Evolutionary conservation across 2,888 invertebrate genomes (phyloP), one percentile per base, ranked within the genome.

Genomic region (Bimastos eiseni): DNA sequence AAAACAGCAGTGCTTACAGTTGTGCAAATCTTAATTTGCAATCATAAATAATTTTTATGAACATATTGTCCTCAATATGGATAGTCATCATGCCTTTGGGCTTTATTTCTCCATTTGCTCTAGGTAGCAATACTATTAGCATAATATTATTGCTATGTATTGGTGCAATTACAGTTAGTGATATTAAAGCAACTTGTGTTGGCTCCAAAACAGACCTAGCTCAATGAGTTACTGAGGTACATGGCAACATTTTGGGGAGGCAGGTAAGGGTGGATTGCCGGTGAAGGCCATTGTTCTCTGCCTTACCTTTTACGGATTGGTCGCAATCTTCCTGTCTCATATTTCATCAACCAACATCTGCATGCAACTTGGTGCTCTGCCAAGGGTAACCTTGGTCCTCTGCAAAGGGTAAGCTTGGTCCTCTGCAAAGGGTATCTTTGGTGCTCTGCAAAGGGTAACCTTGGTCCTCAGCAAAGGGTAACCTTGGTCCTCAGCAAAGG

Each of bases 21-120:
- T 49, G 24, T 49, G 49, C 21, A 49, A 49, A n/a, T 70, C 70
- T n/a, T n/a, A n/a, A 70, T 70, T 8, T n/a, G 70, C 70, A n/a
- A n/a, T 70, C n/a, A 70, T 70, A n/a, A 30, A 70, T 70, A 70
- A 70, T n/a, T 70, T 70, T n/a, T 17, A 13, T 49, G n/a, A n/a
- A 70, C 70, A n/a, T 6, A 1, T n/a, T n/a, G 70, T 70, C 70
- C n/a, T 70, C n/a, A n/a, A 8, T 70, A 70, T 70, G 70, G 6
- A n/a, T 70, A 70, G n/a, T n/a, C n/a, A 70, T 70, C n/a, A n/a
- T 70, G 70, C 70, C 70, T 30, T 55, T 70, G 70, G 70, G 70
- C 41, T 11, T 70, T n/a, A n/a, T 70, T n/a, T 70, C 30, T 70
- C 30, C 70, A 70, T 70, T 49, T 49, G n/a, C 30, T n/a, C 24